Base-by-base conservation (phyloP, 2,888 invertebrate genomes). In the Erannis defoliaria region DNA sequence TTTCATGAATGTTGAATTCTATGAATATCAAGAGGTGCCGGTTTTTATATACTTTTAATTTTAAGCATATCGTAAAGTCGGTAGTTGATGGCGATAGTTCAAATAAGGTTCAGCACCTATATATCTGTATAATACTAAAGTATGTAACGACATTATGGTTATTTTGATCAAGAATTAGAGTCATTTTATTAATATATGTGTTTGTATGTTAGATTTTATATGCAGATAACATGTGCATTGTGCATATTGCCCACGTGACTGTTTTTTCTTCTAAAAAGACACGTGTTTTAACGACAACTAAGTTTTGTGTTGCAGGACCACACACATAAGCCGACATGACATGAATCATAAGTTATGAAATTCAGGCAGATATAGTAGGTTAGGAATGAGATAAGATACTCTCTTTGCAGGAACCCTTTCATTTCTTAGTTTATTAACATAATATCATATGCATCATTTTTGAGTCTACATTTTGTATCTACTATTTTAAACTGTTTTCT, bases 1-100 rank as follows among this genome's bases (percentile, higher is more conserved):
- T 56, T 56, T 48, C 55, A 55, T 55, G 51, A 31, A 18, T 38
- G 14, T 50, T 16, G 37, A 50, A 55, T 55, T 51, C 45, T 18
- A 55, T 55, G 61, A 60, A 49, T 55, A 61, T 43, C 49, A 49
- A 48, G 38, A 53, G 18, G 42, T 49, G 19, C 26, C 21, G 31
- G 40, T 33, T 55, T 50, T 55, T 61, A 50, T 61, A 53, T 62
- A 45, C 45, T 55, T 55, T 50, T 50, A 43, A 55, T 35, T 50
- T 55, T n/a, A 33, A 23, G 18, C n/a, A 14, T 37, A 43, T 43
- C 48, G 55, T 55, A 50, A 50, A 60, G 49, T 43, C 5, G 26
- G 31, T 29, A 60, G 31, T 49, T 53, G 29, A 59, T 53, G 48
- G 19, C 18, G 26, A 23, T 38, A 37, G 35, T 43, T 50, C 14